Evolutionary conservation across 2,113 vertebrate genomes (phyloP).

Genomic region (Agelaius phoeniceus): DNA sequence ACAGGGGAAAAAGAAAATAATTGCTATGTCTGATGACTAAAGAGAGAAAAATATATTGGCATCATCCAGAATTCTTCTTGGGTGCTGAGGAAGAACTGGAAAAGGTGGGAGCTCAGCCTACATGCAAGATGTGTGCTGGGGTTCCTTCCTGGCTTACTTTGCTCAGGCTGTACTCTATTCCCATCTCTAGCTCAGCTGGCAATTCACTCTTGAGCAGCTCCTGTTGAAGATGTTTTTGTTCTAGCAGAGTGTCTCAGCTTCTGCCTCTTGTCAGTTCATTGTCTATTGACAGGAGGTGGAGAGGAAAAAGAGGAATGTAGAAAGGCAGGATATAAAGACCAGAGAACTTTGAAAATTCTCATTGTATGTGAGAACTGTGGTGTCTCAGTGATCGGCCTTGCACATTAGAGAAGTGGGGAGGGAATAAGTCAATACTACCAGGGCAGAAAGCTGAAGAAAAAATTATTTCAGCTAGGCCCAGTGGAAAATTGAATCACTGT

Average conservation of each 20-base stretch:
- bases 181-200: not conserved
- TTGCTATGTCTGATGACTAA: not conserved
- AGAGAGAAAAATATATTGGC: not conserved
- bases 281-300: not conserved
- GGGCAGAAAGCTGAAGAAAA: not conserved
- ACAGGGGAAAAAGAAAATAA: not conserved
- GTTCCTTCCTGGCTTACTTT: not conserved
- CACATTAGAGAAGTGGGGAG: not conserved
- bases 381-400: not conserved
- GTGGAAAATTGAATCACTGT: not conserved
- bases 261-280: not conserved
- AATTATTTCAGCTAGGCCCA: not conserved
- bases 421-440: not conserved
- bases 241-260: not conserved
- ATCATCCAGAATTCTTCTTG: not conserved
- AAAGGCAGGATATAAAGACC: not conserved
- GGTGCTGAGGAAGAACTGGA: not conserved
- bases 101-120: not conserved
- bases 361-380: not conserved
- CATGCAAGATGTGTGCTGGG: rapidly evolving
- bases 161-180: not conserved
- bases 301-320: not conserved
- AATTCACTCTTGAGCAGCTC: not conserved
- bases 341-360: not conserved
- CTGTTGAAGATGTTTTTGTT: not conserved